A percentile compares a stretch with the other conserved stretches of the same genome.
Conservation (phyloP, 2,113 vertebrate genomes). For the Ciconia boyciana region DNA sequence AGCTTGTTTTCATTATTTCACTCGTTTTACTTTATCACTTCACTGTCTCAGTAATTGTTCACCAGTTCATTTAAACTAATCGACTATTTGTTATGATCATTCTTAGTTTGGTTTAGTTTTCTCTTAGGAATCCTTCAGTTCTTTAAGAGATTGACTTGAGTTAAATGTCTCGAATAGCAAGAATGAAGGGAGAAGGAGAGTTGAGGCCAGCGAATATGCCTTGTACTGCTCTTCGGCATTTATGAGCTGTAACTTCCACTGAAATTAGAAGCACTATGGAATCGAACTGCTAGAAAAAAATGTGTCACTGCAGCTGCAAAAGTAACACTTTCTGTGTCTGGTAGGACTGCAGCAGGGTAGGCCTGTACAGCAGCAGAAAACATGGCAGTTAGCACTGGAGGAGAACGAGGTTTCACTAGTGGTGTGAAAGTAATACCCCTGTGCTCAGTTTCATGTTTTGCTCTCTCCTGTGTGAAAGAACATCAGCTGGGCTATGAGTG, state of each 20-base stretch:
- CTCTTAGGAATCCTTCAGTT: not conserved
- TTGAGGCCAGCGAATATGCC: not conserved
- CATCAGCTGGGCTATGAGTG: not conserved
- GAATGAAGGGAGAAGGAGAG: not conserved
- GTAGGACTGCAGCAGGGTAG: not conserved
- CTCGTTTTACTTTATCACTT: constrained; percentile 1
- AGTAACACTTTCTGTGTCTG: not conserved
- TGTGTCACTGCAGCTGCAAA: not conserved
- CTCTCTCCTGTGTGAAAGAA: not conserved
- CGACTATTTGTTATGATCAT: not conserved
- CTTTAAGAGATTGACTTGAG: not conserved
- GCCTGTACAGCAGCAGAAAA: not conserved
- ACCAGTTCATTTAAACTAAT: not conserved
- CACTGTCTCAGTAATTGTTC: not conserved
- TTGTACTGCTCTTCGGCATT: not conserved
- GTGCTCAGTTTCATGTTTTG: not conserved
- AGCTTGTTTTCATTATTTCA: not conserved
- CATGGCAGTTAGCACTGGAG: no score
- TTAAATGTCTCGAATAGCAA: not conserved
- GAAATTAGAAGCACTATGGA: not conserved
- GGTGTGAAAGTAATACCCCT: no score
- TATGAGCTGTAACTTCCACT: not conserved
- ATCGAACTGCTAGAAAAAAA: not conserved
- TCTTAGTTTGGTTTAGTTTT: not conserved
- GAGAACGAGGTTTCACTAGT: not conserved